These are phyloP conservation scores for Muscicapa striata DNA, from an alignment of 2,797 vertebrate genomes.

Conservation along the genomic window DNA sequence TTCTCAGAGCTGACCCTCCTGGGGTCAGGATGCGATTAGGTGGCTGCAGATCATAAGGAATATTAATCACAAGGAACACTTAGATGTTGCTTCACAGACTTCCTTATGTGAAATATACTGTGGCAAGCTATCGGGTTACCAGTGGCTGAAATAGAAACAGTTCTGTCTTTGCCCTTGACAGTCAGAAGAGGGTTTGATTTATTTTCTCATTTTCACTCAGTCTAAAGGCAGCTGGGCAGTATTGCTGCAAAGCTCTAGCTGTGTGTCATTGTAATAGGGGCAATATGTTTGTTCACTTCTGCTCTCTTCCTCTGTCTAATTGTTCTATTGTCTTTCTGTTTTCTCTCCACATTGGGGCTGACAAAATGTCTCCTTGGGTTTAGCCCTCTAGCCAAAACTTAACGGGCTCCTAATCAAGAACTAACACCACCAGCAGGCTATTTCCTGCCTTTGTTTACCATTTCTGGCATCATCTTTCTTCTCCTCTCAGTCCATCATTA, in stretches of 20 bases:
- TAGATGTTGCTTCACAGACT: conserved; percentile 43
- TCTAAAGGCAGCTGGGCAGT: conserved; percentile 58
- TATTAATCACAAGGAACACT: conserved; percentile 57
- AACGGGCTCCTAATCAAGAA: conserved; percentile 47
- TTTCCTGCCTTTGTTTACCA: conserved; percentile 64
- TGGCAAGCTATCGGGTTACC: conserved; percentile 41
- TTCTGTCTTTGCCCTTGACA: conserved; percentile 53
- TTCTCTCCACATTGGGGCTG: conserved; percentile 43
- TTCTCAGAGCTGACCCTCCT: conserved; percentile 26
- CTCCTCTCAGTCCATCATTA: neutral
- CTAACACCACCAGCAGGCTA: conserved; percentile 46
- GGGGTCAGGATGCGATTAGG: conserved; percentile 46
- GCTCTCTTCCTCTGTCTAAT: conserved; percentile 51
- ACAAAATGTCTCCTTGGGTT: conserved; percentile 55
- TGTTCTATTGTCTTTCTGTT: conserved; percentile 57
- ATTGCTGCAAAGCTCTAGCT: conserved; percentile 46
- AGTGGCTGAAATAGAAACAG: conserved; percentile 57
- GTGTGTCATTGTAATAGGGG: conserved; percentile 39
- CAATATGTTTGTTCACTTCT: conserved; percentile 59
- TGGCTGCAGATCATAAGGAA: conserved; percentile 50
- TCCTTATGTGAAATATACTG: conserved; percentile 55
- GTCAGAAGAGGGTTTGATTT: conserved; percentile 59
- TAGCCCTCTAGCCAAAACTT: conserved; percentile 63
- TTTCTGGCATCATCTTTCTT: conserved; percentile 41
- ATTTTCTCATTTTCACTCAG: conserved; percentile 63